Conservation (phyloP, 2,888 invertebrate genomes). For the Podabrus alpinus region DNA sequence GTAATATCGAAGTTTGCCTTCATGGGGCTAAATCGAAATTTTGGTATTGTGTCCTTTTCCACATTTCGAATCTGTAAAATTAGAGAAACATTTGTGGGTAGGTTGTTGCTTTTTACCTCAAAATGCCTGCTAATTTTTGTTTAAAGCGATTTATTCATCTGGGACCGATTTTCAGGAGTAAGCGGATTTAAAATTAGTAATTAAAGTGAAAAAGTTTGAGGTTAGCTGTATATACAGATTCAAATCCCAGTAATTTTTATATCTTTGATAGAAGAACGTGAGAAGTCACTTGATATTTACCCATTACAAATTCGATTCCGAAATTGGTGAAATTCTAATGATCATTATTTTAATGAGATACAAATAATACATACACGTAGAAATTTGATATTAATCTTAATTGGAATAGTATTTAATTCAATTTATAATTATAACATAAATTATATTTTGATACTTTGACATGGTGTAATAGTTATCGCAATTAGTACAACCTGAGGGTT, state of each 20-base stretch:
- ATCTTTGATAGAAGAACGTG: neutral
- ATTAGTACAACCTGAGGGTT: neutral
- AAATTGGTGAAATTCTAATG: neutral
- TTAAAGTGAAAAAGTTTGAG: too few species aligned
- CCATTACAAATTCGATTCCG: neutral
- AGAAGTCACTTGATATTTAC: neutral
- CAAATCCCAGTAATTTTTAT: neutral
- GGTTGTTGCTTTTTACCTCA: too few species aligned
- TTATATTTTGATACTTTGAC: neutral
- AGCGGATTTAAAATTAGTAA: too few species aligned
- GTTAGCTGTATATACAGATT: too few species aligned
- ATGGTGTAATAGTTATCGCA: neutral
- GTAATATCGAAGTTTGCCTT: too few species aligned
- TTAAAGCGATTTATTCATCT: too few species aligned
- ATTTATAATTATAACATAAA: neutral
- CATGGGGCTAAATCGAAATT: too few species aligned
- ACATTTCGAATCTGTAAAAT: too few species aligned
- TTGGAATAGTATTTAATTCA: neutral
- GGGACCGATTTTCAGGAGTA: too few species aligned
- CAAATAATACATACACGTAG: neutral
- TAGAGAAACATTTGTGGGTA: too few species aligned
- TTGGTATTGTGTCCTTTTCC: too few species aligned
- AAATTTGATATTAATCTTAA: neutral
- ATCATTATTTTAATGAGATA: neutral
- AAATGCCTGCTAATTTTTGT: too few species aligned